Base-by-base conservation (phyloP, 2,888 invertebrate genomes). In the Perizoma flavofasciatum region DNA sequence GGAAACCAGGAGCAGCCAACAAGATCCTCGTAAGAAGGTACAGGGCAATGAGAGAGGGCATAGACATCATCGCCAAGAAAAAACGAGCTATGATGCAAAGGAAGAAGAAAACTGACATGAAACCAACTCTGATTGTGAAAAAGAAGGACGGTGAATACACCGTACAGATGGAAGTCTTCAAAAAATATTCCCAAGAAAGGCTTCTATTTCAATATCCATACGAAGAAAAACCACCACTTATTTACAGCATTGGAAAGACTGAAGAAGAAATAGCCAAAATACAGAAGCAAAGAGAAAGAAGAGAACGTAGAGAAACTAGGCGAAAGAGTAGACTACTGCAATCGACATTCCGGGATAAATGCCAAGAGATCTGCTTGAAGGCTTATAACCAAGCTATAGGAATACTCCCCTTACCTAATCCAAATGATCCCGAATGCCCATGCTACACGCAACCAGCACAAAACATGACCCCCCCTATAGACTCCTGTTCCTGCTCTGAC, bases 371-470 rank as follows among this genome's bases (percentile, higher is more conserved):
- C 65, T 92, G 92, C 72, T 69, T 90, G 10, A 92, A 91, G 70
- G 90, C 92, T 6, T 92, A 91, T 63, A 88, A 91, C 69, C 91
- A 91, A 79, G 87, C 92, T 0, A 86, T 91, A 51, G 92, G 92
- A 4, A 33, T 91, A 39, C 73, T 86, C 35, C 89, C 92, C 22
- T 69, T 88, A 43, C 86, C 88, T 4, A 83, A 89, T 57, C 81
- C 85, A 0, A 91, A 91, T 55, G 71, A 79, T 55, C 90, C 90
- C 0, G 81, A 83, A 22, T 92, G 92, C 59, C 92, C 92, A 6
- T 92, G 92, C 66, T 58, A 78, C 5, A 82, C 82, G 4, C 66
- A 77, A 35, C 67, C 75, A 4, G 55, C 67, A 5, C 68, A 66
- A 52, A 67, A 67, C 45, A 37, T 76, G 3, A 75, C 70, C 37